phyloP scores from a whole-genome alignment of 2,113 vertebrate genomes.

The Natator depressus region DNA sequence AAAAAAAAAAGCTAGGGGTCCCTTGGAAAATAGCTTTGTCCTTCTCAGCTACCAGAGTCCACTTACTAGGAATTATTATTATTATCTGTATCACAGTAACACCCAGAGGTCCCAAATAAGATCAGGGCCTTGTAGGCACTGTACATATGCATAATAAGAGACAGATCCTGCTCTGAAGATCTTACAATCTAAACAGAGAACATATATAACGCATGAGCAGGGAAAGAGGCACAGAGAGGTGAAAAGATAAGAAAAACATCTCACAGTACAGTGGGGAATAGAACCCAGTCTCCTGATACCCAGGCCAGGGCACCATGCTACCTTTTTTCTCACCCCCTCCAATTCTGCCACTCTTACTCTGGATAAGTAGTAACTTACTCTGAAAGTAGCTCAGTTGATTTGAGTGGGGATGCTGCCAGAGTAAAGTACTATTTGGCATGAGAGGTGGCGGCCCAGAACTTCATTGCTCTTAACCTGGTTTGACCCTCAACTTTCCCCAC shows the following conservation, averaged over 20 bases:
- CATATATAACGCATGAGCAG: background rate
- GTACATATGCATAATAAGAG: background rate
- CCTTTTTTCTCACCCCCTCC: background rate
- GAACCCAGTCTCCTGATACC: too few species aligned
- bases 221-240: too few species aligned
- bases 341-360: background rate
- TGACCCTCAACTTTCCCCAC: background rate
- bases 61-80: background rate
- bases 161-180: background rate
- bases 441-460: background rate
- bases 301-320: too few species aligned
- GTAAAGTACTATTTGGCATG: background rate
- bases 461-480: background rate
- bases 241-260: background rate
- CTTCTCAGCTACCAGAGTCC: conserved; percentile 21
- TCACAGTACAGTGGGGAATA: background rate
- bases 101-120: background rate
- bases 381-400: background rate
- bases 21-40: background rate
- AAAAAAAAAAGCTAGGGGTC: background rate
- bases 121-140: background rate
- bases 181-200: background rate
- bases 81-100: background rate
- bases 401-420: background rate
- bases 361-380: rapidly evolving